Conservation (phyloP, 2,888 invertebrate genomes). For the Furcula furcula region DNA sequence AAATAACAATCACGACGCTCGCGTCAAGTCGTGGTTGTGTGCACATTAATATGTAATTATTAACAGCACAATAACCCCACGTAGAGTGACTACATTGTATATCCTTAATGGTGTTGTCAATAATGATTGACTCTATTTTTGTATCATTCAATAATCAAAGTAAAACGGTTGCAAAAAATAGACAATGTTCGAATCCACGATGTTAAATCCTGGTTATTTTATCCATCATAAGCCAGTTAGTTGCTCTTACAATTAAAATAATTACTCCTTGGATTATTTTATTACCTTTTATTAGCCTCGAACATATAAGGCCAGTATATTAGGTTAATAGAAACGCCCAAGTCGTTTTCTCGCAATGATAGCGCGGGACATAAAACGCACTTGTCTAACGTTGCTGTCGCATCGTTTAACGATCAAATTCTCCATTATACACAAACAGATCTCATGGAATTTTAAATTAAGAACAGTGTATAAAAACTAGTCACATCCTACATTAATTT, state of each 20-base stretch:
- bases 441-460: constrained; percentile 21
- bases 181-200: constrained; percentile 3
- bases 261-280: neutral
- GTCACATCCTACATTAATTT: constrained; percentile 2
- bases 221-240: too few species aligned
- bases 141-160: constrained; percentile 18
- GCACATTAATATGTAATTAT: constrained; percentile 49
- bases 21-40: constrained; percentile 49
- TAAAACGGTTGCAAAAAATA: constrained; percentile 17
- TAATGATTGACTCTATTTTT: constrained; percentile 31
- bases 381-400: constrained; percentile 32
- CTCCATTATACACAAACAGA: constrained; percentile 34
- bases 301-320: constrained; percentile 37
- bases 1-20: constrained; percentile 47
- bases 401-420: constrained; percentile 54
- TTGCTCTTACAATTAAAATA: neutral
- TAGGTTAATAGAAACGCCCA: constrained; percentile 25
- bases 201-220: constrained; percentile 5
- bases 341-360: constrained; percentile 37
- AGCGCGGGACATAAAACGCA: constrained; percentile 36
- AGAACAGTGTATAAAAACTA: constrained; percentile 3
- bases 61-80: constrained; percentile 52
- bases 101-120: constrained; percentile 39
- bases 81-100: constrained; percentile 37
- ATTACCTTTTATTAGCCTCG: constrained; percentile 16